Evolutionary conservation across 2,888 invertebrate species (phyloP).

Genomic region (Cryptus armator): DNA sequence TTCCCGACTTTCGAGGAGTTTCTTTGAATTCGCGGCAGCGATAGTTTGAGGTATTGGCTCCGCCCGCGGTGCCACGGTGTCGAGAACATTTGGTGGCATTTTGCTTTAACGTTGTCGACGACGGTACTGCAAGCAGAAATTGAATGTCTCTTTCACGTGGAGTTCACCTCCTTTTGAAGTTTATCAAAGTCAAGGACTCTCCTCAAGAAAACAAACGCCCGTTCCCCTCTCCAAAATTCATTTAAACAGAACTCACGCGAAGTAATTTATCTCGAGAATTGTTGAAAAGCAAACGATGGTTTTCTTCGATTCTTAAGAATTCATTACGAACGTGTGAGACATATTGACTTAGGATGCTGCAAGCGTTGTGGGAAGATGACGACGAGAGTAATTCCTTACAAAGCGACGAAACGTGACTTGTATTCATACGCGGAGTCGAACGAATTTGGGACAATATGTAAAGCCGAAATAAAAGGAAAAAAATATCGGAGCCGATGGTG

Average conservation of each 20-base stretch:
- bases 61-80: conserved; percentile 36
- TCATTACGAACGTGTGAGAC: background rate
- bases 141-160: background rate
- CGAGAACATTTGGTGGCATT: conserved; percentile 67
- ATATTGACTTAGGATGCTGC: background rate
- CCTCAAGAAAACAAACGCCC: background rate
- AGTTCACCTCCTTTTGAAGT: background rate
- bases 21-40: conserved; percentile 4
- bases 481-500: no score
- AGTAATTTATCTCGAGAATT: background rate
- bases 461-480: background rate
- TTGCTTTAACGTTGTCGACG: background rate
- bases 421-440: background rate
- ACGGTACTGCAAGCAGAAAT: background rate
- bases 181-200: background rate
- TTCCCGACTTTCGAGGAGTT: background rate
- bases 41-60: conserved; percentile 44
- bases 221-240: background rate
- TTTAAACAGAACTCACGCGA: background rate
- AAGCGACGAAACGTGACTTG: background rate
- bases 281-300: background rate
- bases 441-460: background rate
- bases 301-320: background rate
- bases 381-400: background rate
- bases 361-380: background rate